Base-by-base conservation (phyloP, 92 coral and sea anemone genomes). In the Muricea muricata region DNA sequence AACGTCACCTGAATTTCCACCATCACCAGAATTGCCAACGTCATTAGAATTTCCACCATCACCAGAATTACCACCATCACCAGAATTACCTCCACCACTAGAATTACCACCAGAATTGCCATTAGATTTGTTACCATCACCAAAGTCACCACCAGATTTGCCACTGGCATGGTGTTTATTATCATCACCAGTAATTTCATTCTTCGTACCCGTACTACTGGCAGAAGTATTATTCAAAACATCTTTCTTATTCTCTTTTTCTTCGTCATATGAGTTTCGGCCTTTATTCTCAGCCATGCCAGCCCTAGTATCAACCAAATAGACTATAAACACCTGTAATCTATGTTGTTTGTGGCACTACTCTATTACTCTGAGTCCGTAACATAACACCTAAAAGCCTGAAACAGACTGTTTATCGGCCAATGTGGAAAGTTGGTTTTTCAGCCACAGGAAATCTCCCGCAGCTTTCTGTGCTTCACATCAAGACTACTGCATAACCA, bases 121-220 rank as follows among this genome's bases (percentile, higher is more conserved):
- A 7, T 17, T 25, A 17, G 18, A 40, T 11, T 28, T 18, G 30
- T 17, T 58, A 18, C 47, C 28, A 24, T 33, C 45, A 39, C 46
- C 11, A 37, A 45, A 45, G 73, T 0, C 28, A 14, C 35, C 65
- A 15, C 46, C 61, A 1, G 1, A 75, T 10, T 39, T n/a, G n/a
- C n/a, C n/a, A n/a, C n/a, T n/a, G n/a, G n/a, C 83, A n/a, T 29
- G 54, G 14, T 31, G 30, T 13, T 67, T 73, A 47, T 47, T 85
- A 34, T 40, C 71, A 39, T 25, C 81, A 23, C 56, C 54, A 18
- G 20, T 23, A 2, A 69, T 63, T 0, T 29, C 73, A 37, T 56
- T 32, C 8, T 2, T 29, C 9, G 65, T 54, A 48, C 52, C 85
- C 55, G 23, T 65, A 15, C 57, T 33, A 1, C 18, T 75, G 11